Evolutionary conservation across 2,888 invertebrate species (phyloP), one percentile per base, ranked within the genome.

Genomic region (Andrena haemorrhoa): DNA sequence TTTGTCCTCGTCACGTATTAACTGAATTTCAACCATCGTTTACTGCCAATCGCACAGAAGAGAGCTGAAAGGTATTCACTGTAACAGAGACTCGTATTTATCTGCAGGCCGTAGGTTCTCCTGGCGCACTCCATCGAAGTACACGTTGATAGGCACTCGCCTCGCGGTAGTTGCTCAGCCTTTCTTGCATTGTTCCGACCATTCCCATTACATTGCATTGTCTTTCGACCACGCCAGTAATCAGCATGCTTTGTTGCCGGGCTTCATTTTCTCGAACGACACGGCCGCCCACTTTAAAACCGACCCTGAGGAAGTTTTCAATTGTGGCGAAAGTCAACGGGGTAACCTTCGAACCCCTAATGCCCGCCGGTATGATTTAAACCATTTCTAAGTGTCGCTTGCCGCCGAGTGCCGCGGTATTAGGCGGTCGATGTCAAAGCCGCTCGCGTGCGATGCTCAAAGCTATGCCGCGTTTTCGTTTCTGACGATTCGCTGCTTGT

Each of bases 181-280:
- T 78, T 71, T 33, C 60, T 75, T 66, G 79, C 74, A 89, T 90
- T 90, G 90, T 90, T 88, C 84, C 71, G 70, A 70, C 74, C 79
- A 79, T 88, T 77, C 84, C 85, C 82, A 89, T 90, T 89, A 85
- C 86, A 83, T 82, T 75, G 88, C 74, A 90, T 91, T 90, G 89
- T 90, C 86, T 88, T 85, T 85, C 82, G 79, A 76, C 85, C 86
- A 71, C 69, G 84, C 77, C 79, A 76, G 85, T 87, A 91, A 90
- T 90, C 90, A 88, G 84, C 71, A 73, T 60, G 87, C 89, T 90
- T 90, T 86, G 88, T 87, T 79, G 65, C 58, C 20, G 12, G 65
- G 76, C 64, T 82, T 86, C 83, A 85, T 87, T 87, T 85, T 84
- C 81, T 71, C 79, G 35, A 60, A 76, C 76, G 74, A 77, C 60